Percentiles rank a stretch among this genome's conserved stretches.
Conservation (phyloP, 2,113 vertebrate species). For the Festucalex cinctus region DNA sequence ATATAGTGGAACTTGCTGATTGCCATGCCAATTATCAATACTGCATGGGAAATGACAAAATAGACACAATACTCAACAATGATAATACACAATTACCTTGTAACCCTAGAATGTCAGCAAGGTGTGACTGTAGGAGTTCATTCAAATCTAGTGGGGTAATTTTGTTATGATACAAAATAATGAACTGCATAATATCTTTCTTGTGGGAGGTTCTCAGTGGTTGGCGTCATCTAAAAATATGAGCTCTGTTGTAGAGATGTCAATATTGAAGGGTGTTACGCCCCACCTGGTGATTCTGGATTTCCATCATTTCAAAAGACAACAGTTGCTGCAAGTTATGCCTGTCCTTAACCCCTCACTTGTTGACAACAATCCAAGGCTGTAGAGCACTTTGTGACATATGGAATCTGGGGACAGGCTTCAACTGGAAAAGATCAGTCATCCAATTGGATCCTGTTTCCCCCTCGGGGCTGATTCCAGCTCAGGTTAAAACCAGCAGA, state of each 20-base stretch:
- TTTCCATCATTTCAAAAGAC: conserved; percentile 16
- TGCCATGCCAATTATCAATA: background rate
- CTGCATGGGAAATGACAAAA: background rate
- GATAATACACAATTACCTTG: background rate
- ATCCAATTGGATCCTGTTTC: conserved; percentile 25
- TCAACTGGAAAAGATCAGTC: conserved; percentile 8
- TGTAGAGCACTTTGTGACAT: conserved; percentile 9
- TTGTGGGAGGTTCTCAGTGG: background rate
- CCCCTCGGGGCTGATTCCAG: conserved; percentile 13
- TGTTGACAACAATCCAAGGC: background rate
- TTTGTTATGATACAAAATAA: background rate
- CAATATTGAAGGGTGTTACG: background rate
- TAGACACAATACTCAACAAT: background rate
- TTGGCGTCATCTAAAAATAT: conserved; percentile 10
- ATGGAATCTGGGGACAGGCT: conserved; percentile 8
- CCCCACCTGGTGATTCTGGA: conserved; percentile 2
- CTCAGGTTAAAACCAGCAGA: background rate
- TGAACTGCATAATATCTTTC: background rate
- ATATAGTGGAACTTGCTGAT: background rate
- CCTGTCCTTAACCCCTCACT: conserved; percentile 21
- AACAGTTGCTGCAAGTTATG: conserved; percentile 67
- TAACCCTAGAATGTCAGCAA: background rate
- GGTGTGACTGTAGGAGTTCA: background rate
- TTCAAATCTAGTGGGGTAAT: background rate
- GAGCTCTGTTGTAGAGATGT: conserved; percentile 23